phyloP scores from a whole-genome alignment of 2,888 invertebrate genomes.

The Choristoneura rosaceana region DNA sequence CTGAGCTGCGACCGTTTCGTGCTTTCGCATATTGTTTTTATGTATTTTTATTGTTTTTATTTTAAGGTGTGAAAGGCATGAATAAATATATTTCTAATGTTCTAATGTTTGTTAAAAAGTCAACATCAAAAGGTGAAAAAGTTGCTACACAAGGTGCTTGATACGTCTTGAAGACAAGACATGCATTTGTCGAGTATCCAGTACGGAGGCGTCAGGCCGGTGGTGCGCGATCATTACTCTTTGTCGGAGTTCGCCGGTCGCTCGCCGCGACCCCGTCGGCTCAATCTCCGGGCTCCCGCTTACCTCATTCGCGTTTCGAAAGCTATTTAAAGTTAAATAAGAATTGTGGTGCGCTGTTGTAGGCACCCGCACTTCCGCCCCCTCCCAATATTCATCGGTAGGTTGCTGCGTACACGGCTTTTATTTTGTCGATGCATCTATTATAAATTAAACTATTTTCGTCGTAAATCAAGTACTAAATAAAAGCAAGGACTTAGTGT shows the following conservation, averaged over 20 bases:
- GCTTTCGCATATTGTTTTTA: no score
- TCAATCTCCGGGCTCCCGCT: constrained; percentile 62
- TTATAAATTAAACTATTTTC: no score
- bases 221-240: constrained; percentile 65
- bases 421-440: no score
- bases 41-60: no score
- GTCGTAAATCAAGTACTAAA: no score
- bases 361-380: constrained; percentile 26
- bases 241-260: constrained; percentile 65
- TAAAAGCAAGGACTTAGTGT: no score
- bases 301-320: constrained; percentile 59
- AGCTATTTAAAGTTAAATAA: constrained; percentile 70
- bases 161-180: constrained; percentile 6
- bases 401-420: background rate
- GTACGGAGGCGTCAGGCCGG: constrained; percentile 47
- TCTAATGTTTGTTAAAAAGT: no score
- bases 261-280: constrained; percentile 55
- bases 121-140: background rate
- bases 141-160: constrained; percentile 1
- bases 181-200: constrained; percentile 2
- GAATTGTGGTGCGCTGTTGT: constrained; percentile 47
- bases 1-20: no score
- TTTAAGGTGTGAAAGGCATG: no score
- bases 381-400: constrained; percentile 22
- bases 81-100: no score